Percentiles rank a stretch among this genome's conserved stretches.
Conservation (phyloP, 2,888 invertebrate genomes). For the Nephrotoma appendiculata region DNA sequence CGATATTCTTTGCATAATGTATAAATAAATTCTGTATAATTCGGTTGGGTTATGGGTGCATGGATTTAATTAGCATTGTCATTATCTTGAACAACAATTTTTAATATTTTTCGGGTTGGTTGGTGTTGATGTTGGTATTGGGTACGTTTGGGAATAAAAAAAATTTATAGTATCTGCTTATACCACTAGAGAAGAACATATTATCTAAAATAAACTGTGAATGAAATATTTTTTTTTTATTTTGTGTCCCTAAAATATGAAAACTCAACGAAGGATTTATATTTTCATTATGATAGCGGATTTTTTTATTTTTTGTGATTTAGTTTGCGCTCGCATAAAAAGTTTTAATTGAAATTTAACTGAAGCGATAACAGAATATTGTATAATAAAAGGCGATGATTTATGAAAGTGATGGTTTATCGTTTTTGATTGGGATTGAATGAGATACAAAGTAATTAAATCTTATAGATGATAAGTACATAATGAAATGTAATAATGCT, state of each 20-base stretch:
- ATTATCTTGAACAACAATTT: background rate
- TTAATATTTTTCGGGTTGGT: background rate
- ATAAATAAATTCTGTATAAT: background rate
- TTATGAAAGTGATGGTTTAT: background rate
- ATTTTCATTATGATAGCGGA: background rate
- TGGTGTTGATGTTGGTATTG: background rate
- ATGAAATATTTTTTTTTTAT: background rate
- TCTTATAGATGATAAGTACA: background rate
- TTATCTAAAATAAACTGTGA: background rate
- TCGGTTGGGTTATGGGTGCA: background rate
- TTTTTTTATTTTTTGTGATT: background rate
- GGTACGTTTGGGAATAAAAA: background rate
- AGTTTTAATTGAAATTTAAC: background rate
- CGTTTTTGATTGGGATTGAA: background rate
- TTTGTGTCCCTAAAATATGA: background rate
- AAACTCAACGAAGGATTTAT: background rate
- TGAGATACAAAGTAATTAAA: background rate
- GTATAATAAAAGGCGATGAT: background rate
- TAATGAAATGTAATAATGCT: background rate
- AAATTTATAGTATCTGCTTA: background rate
- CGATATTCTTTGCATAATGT: background rate
- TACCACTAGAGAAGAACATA: background rate
- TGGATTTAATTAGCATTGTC: background rate
- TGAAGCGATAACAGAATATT: background rate
- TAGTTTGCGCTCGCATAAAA: background rate